Percentiles rank a stretch among this genome's conserved stretches.
Evolutionary conservation across 2,888 invertebrate genomes (phyloP).

Genomic region (Diaperis boleti): DNA sequence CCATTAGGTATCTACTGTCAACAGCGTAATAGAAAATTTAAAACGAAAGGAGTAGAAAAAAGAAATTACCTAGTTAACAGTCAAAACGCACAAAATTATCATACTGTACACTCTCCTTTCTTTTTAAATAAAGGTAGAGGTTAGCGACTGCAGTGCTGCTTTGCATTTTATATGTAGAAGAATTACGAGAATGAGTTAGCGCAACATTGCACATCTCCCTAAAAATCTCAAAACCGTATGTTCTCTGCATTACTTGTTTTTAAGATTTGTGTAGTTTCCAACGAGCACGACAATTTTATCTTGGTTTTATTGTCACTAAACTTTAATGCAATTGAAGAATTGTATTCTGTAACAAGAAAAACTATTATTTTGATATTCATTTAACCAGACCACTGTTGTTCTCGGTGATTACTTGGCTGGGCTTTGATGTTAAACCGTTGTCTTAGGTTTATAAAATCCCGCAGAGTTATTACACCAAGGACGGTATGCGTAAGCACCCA

Average conservation of each 20-base stretch:
- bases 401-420: no score
- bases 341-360: no score
- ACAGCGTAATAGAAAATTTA: no score
- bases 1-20: no score
- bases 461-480: conserved; percentile 9
- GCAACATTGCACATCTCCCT: background rate
- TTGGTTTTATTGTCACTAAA: no score
- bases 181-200: conserved; percentile 2
- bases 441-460: background rate
- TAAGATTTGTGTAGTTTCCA: background rate
- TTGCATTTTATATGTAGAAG: background rate
- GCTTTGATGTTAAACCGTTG: no score
- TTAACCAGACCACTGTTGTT: no score
- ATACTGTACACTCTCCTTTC: conserved; percentile 14
- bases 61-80: conserved; percentile 36
- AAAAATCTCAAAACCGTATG: background rate
- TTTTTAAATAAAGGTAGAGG: conserved; percentile 25
- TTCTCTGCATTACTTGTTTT: background rate
- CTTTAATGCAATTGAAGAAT: no score
- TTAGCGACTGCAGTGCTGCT: conserved; percentile 1
- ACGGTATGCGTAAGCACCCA: conserved; percentile 10
- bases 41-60: no score
- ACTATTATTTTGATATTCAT: no score
- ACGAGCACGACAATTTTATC: background rate
- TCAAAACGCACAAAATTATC: conserved; percentile 27